A percentile compares a stretch with the other conserved stretches of the same genome.
phyloP scores from a whole-genome alignment of 2,113 vertebrate species.

The Nothobranchius furzeri region DNA sequence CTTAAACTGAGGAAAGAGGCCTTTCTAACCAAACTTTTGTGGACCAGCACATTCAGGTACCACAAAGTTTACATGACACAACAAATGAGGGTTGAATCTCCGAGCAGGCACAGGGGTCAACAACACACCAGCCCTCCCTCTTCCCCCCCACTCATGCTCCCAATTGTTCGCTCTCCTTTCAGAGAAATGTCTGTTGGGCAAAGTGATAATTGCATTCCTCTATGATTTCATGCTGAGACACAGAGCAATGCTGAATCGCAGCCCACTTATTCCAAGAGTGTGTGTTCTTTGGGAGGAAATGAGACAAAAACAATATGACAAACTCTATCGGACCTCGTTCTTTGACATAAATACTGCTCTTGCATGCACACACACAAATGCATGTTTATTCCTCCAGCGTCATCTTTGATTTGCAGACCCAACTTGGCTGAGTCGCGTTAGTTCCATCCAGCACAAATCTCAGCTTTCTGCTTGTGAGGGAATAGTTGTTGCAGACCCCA shows the following conservation, averaged over 20 bases:
- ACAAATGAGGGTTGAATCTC: slow-evolving; percentile 33
- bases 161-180: slow-evolving; percentile 57
- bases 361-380: not conserved
- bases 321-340: slow-evolving; percentile 50
- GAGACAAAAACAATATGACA: slow-evolving; percentile 72
- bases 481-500: slow-evolving; percentile 46
- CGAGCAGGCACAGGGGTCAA: slow-evolving; percentile 22
- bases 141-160: slow-evolving; percentile 29
- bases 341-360: slow-evolving; percentile 41
- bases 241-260: slow-evolving; percentile 59
- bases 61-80: slow-evolving; percentile 23
- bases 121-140: slow-evolving; percentile 23
- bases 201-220: slow-evolving; percentile 79
- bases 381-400: slow-evolving; percentile 17
- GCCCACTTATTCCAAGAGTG: slow-evolving; percentile 59
- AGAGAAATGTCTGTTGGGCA: slow-evolving; percentile 57
- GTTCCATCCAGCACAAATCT: slow-evolving; percentile 58
- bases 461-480: slow-evolving; percentile 44
- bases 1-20: slow-evolving; percentile 15
- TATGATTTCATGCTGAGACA: slow-evolving; percentile 69
- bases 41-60: slow-evolving; percentile 22
- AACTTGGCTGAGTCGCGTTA: slow-evolving; percentile 59
- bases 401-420: slow-evolving; percentile 55
- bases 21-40: slow-evolving; percentile 12
- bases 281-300: slow-evolving; percentile 64